Evolutionary conservation across 2,113 vertebrate species (phyloP), one percentile per base, ranked within the genome.

Genomic region (Myotis brandtii): DNA sequence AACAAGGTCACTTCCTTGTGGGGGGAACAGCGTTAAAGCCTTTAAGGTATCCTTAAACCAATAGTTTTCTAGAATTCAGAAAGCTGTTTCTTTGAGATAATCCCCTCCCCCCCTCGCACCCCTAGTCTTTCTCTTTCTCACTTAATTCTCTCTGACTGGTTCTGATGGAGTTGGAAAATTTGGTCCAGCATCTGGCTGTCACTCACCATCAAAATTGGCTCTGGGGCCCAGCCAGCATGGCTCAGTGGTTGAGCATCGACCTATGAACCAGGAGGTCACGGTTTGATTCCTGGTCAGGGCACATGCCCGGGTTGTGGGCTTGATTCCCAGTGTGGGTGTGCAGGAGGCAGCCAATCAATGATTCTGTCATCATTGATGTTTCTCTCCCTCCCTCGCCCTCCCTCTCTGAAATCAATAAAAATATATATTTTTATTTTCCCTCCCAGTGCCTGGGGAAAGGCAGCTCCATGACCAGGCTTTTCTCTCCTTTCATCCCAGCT

Each of bases 401-500:
- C 59, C 59, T 62, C 59, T 62, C 25, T 62, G 59, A 62, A 62
- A 27, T 62, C 59, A 62, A 46, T 46, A 46, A 46, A 46, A 10
- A 46, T 46, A 62, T 27, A 27, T 62, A 11, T 62, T 25, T 62
- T 27, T 56, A 56, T 21, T 25, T 9, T 34, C 67, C 21, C 17
- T 20, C 34, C 17, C 48, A 0, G 82, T 16, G 81, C 95, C 84
- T 20, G 34, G 69, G 72, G 34, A 69, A 43, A 82, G 70, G 85
- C 89, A 20, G 91, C 93, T 86, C 69, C 34, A 2, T 89, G 73
- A 54, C 62, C 1, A 8, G 37, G 72, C 50, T n/a, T 72, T 72
- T 89, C 94, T 96, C 82, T 59, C n/a, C 82, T 96, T 95, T 85
- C 73, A 46, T 69, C 67, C 85, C 91, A 11, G 67, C 88, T 83